A percentile compares a stretch with the other conserved stretches of the same genome.
Evolutionary conservation across 2,888 invertebrate species (phyloP).

Genomic region (Megaustenia siamemsis): DNA sequence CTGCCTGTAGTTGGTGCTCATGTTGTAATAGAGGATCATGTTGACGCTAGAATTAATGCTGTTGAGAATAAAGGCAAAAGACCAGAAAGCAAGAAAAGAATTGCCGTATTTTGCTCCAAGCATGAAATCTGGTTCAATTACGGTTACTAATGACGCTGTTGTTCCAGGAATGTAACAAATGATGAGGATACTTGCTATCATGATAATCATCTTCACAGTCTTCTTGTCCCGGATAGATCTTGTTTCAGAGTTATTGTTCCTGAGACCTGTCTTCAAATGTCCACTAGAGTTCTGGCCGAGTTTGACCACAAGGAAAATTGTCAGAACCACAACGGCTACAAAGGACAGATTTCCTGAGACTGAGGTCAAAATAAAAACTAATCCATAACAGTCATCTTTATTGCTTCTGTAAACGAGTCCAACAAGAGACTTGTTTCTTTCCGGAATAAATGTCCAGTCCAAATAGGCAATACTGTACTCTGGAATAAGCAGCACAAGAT

Average conservation of each 20-base stretch:
- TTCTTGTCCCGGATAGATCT: not conserved
- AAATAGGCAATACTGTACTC: slow-evolving; percentile 13
- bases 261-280: not conserved
- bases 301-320: slow-evolving; percentile 1
- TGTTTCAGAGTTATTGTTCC: not conserved
- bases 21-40: slow-evolving; percentile 24
- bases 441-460: slow-evolving; percentile 39
- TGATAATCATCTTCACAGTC: slow-evolving; percentile 17
- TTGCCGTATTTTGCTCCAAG: not conserved
- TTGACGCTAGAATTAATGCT: slow-evolving; percentile 32
- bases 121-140: slow-evolving; percentile 32
- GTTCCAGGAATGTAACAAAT: slow-evolving; percentile 19
- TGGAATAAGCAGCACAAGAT: slow-evolving; percentile 1
- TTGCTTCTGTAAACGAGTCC: slow-evolving; percentile 17
- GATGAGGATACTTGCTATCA: slow-evolving; percentile 16
- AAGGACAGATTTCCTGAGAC: not conserved
- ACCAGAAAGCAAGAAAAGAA: slow-evolving; percentile 27
- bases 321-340: not conserved
- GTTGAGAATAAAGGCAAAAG: slow-evolving; percentile 1
- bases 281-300: not conserved
- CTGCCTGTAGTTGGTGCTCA: slow-evolving; percentile 36
- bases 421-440: slow-evolving; percentile 34
- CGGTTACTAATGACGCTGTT: not conserved
- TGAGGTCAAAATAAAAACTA: slow-evolving; percentile 7
- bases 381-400: not conserved